Conservation (phyloP, 1,140 invertebrate species). For the Lepidostoma basale region DNA sequence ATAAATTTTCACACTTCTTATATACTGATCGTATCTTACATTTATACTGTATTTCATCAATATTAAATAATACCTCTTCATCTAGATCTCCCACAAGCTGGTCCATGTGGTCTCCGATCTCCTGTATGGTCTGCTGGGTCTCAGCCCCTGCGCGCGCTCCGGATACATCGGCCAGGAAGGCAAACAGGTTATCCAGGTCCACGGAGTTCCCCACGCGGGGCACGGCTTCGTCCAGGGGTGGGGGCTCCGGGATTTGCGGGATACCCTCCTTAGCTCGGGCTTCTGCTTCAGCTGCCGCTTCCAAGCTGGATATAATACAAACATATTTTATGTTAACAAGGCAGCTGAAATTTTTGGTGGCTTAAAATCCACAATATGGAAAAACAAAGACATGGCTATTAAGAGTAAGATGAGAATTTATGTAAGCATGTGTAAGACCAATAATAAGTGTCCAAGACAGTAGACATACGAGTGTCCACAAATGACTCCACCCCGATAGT, state of each 20-base stretch:
- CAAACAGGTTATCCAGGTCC: constrained; percentile 92
- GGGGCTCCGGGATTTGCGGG: constrained; percentile 46
- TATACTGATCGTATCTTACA: too few relatives aligned
- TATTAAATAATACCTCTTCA: constrained; percentile 70
- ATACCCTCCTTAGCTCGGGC: constrained; percentile 50
- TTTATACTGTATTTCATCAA: too few relatives aligned
- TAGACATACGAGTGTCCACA: too few relatives aligned
- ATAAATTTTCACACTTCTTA: too few relatives aligned
- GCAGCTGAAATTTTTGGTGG: too few relatives aligned
- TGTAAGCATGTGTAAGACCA: not conserved
- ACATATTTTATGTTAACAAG: too few relatives aligned
- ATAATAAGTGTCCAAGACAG: too few relatives aligned
- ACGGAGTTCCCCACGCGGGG: constrained; percentile 70
- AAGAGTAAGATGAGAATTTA: too few relatives aligned
- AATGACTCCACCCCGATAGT: too few relatives aligned
- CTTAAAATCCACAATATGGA: too few relatives aligned
- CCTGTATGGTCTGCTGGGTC: constrained; percentile 76
- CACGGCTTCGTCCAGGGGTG: constrained; percentile 58
- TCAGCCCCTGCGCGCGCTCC: constrained; percentile 59
- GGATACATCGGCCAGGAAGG: constrained; percentile 86
- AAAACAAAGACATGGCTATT: too few relatives aligned
- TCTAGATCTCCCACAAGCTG: constrained; percentile 80
- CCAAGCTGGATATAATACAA: constrained; percentile 27
- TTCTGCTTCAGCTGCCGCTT: constrained; percentile 56
- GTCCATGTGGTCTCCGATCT: constrained; percentile 85